A percentile compares a stretch with the other conserved stretches of the same genome.
phyloP scores from a whole-genome alignment of 2,888 invertebrate genomes.

The Vandiemenella viatica region DNA sequence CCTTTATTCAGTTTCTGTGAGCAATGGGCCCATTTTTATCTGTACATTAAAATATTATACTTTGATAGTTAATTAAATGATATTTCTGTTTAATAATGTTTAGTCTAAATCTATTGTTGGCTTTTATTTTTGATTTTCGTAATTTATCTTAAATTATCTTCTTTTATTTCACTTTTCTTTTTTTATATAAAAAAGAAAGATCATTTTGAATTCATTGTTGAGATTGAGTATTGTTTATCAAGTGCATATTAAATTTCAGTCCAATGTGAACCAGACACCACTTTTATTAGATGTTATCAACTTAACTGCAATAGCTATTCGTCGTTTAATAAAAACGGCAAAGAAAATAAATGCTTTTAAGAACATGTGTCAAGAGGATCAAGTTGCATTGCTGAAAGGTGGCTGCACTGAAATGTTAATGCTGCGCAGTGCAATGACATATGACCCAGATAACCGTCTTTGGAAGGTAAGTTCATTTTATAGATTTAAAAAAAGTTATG shows the following conservation, averaged over 20 bases:
- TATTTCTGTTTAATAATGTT: too few relatives aligned
- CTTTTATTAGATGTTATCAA: constrained; percentile 71
- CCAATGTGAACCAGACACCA: constrained; percentile 12
- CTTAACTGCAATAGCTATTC: constrained; percentile 80
- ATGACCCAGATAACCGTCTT: constrained; percentile 72
- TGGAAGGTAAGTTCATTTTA: constrained; percentile 55
- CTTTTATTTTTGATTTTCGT: too few relatives aligned
- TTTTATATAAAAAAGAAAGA: too few relatives aligned
- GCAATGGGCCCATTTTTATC: too few relatives aligned
- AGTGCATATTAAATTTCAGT: background rate
- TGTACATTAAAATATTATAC: too few relatives aligned
- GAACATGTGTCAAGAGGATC: constrained; percentile 88
- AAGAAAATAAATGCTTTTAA: constrained; percentile 60
- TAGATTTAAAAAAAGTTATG: background rate
- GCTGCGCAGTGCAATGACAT: constrained; percentile 79
- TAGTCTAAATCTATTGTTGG: too few relatives aligned
- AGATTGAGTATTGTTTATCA: too few relatives aligned
- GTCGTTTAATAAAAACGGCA: constrained; percentile 52
- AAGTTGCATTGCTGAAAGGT: constrained; percentile 74
- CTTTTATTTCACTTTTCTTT: too few relatives aligned
- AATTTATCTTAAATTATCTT: too few relatives aligned
- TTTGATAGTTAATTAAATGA: too few relatives aligned
- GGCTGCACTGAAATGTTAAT: constrained; percentile 96
- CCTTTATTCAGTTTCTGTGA: too few relatives aligned
- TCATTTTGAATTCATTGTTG: too few relatives aligned